Percentiles rank a stretch among this genome's conserved stretches.
Conservation (phyloP, 2,888 invertebrate genomes). For the Adela reaumurella region DNA sequence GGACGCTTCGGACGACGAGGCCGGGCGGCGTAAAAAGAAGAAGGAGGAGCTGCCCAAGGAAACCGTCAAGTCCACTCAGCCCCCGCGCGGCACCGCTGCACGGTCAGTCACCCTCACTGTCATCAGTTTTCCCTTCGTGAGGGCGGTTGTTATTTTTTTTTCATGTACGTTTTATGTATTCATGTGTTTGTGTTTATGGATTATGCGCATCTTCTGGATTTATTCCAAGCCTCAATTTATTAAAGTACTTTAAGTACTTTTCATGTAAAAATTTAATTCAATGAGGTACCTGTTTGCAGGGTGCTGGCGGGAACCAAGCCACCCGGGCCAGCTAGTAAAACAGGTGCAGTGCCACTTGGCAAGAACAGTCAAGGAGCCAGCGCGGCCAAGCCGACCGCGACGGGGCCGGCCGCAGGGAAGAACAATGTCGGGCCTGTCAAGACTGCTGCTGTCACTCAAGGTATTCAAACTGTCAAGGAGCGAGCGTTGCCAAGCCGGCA, state of each 20-base stretch:
- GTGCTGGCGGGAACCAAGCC: slow-evolving; percentile 46
- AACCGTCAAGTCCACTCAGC: slow-evolving; percentile 46
- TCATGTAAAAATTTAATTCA: no score
- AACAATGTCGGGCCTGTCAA: slow-evolving; percentile 18
- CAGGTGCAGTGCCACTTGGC: slow-evolving; percentile 34
- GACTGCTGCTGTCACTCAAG: slow-evolving; percentile 21
- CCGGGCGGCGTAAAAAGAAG: slow-evolving; percentile 69
- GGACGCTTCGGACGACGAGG: slow-evolving; percentile 61
- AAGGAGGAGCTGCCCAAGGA: slow-evolving; percentile 65
- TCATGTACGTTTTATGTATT: background rate
- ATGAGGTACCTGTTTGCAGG: no score
- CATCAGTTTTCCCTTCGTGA: no score
- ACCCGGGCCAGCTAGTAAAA: slow-evolving; percentile 52
- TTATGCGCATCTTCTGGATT: no score
- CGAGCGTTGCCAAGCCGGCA: no score
- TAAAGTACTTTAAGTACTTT: no score
- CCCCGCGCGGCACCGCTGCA: slow-evolving; percentile 25
- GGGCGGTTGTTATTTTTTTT: no score
- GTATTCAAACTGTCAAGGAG: no score
- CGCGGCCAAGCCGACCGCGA: slow-evolving; percentile 21
- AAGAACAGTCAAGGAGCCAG: slow-evolving; percentile 26
- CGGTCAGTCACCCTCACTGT: no score
- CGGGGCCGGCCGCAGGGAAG: background rate
- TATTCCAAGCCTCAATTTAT: no score
- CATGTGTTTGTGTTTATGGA: background rate